Conservation (phyloP, 2,113 vertebrate species). For the Silurus asotus region DNA sequence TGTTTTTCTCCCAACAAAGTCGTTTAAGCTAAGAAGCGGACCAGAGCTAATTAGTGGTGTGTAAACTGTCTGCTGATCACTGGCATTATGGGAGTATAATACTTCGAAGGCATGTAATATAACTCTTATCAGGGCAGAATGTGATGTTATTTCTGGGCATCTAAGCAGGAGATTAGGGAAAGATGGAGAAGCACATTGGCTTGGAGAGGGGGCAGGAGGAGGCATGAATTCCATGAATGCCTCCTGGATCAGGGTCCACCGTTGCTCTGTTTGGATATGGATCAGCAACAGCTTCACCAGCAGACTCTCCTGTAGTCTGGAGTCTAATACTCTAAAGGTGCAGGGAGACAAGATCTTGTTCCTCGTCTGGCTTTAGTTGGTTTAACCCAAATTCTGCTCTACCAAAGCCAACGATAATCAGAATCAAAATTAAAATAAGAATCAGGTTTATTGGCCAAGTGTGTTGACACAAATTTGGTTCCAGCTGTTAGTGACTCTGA, state of each 20-base stretch:
- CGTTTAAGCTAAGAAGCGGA: slow-evolving; percentile 9
- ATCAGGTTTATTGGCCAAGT: too few species aligned
- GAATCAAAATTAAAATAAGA: too few species aligned
- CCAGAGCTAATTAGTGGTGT: slow-evolving; percentile 2
- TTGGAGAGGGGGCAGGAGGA: slow-evolving; percentile 22
- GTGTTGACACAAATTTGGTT: too few species aligned
- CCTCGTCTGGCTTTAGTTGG: background rate
- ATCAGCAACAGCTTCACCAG: slow-evolving; percentile 43
- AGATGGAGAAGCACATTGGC: slow-evolving; percentile 45
- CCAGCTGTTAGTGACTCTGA: too few species aligned
- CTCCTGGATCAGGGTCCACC: slow-evolving; percentile 48
- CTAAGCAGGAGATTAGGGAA: slow-evolving; percentile 50
- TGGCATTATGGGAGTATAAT: slow-evolving; percentile 13
- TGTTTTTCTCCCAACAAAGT: background rate
- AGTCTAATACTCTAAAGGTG: background rate
- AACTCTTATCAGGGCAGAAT: slow-evolving; percentile 54
- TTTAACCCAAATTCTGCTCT: background rate
- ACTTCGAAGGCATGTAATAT: slow-evolving; percentile 44
- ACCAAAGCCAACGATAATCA: background rate
- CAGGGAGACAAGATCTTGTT: background rate
- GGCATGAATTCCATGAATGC: slow-evolving; percentile 53
- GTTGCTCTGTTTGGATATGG: slow-evolving; percentile 53
- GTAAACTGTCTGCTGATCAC: slow-evolving; percentile 36
- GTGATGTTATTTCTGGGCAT: slow-evolving; percentile 50
- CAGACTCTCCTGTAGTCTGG: slow-evolving; percentile 23